Conservation (phyloP, 2,113 vertebrate species). For the Excalfactoria chinensis region DNA sequence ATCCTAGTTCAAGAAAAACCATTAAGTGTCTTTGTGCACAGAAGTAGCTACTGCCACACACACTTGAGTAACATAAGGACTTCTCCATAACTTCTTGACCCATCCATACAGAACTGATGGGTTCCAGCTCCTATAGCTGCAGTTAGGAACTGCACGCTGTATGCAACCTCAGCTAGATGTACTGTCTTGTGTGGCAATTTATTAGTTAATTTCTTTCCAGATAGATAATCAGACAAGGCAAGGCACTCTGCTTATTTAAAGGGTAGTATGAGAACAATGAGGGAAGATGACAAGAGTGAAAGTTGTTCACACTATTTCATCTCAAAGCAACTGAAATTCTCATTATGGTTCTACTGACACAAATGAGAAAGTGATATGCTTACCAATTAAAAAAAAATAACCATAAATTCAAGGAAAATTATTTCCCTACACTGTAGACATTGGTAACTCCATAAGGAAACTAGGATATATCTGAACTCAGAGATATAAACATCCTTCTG, state of each 20-base stretch:
- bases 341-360: background rate
- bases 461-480: background rate
- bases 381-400: background rate
- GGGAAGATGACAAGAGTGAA: background rate
- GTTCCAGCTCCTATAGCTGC: background rate
- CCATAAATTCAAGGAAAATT: background rate
- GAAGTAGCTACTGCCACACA: background rate
- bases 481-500: background rate
- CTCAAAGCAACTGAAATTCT: background rate
- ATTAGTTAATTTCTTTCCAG: too few species aligned
- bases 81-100: background rate
- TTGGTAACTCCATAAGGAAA: background rate
- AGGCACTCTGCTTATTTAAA: background rate
- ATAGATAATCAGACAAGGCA: background rate
- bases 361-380: fast-evolving
- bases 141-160: background rate
- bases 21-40: fast-evolving
- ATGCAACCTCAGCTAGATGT: background rate
- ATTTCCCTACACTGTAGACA: background rate
- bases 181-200: fast-evolving
- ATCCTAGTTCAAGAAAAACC: conserved; percentile 53
- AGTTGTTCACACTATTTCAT: background rate
- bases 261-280: fast-evolving
- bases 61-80: fast-evolving
- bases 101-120: background rate